These are phyloP conservation scores for Hylaeus anthracinus DNA, from an alignment of 1,140 invertebrate species.

Conservation along the genomic window DNA sequence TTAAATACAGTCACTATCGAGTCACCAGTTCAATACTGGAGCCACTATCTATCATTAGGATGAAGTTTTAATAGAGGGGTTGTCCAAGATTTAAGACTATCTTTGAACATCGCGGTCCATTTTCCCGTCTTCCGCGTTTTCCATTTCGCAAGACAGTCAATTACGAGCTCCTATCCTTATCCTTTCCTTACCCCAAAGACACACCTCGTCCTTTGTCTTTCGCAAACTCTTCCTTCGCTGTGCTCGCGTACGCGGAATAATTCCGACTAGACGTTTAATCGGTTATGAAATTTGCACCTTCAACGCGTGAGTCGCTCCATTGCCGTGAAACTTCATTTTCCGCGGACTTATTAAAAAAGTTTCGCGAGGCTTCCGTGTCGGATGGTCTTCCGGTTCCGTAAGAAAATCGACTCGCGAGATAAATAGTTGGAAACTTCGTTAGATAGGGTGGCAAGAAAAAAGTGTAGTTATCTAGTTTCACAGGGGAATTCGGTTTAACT, in stretches of 20 bases:
- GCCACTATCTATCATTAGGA: too few relatives aligned
- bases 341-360: conserved; percentile 45
- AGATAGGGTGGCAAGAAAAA: not conserved
- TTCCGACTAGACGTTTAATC: conserved; percentile 40
- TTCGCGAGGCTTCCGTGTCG: not conserved
- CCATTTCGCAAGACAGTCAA: conserved; percentile 19
- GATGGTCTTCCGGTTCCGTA: not conserved
- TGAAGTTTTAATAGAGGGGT: too few relatives aligned
- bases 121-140: too few relatives aligned
- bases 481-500: not conserved
- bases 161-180: not conserved
- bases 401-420: not conserved
- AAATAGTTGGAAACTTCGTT: not conserved
- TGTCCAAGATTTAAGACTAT: too few relatives aligned
- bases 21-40: too few relatives aligned
- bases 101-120: too few relatives aligned
- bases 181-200: not conserved
- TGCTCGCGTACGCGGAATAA: not conserved
- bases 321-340: not conserved
- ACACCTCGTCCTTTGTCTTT: conserved; percentile 12
- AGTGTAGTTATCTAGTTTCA: not conserved
- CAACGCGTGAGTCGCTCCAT: too few relatives aligned
- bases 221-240: not conserved
- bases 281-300: conserved; percentile 41
- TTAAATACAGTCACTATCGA: too few relatives aligned